Conservation (phyloP, 2,113 vertebrate species). For the Chionodraco myersi region DNA sequence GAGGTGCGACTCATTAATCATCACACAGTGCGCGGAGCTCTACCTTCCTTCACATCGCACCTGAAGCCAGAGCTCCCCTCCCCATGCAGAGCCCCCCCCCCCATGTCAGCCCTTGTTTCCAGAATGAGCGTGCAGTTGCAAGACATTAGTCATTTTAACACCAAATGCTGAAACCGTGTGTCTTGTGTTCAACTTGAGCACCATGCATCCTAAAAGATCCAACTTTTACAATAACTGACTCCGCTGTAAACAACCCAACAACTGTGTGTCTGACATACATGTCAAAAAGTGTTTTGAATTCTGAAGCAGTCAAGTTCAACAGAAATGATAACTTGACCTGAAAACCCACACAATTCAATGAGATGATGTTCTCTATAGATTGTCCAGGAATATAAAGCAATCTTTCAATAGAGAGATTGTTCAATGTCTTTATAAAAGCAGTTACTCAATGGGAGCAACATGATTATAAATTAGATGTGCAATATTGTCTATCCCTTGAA, state of each 20-base stretch:
- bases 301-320: background rate
- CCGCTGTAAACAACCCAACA: background rate
- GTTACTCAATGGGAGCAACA: background rate
- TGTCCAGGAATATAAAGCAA: background rate
- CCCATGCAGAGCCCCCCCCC: background rate
- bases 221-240: background rate
- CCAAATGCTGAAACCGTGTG: background rate
- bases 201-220: background rate
- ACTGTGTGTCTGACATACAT: background rate
- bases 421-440: background rate
- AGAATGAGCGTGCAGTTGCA: background rate
- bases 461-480: slow-evolving; percentile 2
- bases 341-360: background rate
- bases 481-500: background rate
- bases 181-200: background rate
- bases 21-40: slow-evolving; percentile 30
- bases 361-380: background rate
- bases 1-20: slow-evolving; percentile 53
- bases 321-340: background rate
- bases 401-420: background rate
- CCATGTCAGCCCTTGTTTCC: background rate
- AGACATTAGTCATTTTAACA: slow-evolving; percentile 24
- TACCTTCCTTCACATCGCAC: slow-evolving; percentile 21
- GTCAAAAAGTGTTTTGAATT: background rate
- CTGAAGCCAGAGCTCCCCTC: slow-evolving; percentile 23